phyloP scores from a whole-genome alignment of 1,140 invertebrate genomes.

The Hyphantria cunea region DNA sequence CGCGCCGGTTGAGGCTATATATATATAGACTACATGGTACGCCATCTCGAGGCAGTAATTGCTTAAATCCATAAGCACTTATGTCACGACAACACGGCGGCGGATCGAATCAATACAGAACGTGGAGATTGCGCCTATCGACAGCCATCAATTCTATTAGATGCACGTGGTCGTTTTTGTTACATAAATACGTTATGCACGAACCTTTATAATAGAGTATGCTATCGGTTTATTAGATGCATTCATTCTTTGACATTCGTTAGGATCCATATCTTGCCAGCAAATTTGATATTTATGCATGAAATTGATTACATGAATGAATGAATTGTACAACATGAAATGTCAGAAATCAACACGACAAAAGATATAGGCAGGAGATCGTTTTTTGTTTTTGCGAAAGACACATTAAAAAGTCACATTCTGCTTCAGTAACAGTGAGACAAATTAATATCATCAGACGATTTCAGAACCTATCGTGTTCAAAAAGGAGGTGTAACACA shows the following conservation, averaged over 20 bases:
- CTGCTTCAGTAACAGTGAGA: too few species aligned
- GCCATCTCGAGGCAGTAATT: slow-evolving; percentile 42
- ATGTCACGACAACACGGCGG: slow-evolving; percentile 29
- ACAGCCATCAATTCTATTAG: slow-evolving; percentile 22
- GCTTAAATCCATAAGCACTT: slow-evolving; percentile 50
- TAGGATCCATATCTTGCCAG: too few species aligned
- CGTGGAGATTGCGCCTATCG: slow-evolving; percentile 17
- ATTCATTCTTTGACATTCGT: not conserved
- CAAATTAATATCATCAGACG: too few species aligned
- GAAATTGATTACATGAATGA: too few species aligned
- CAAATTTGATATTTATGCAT: too few species aligned
- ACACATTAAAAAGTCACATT: too few species aligned
- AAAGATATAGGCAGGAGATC: too few species aligned
- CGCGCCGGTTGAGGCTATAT: slow-evolving; percentile 22
- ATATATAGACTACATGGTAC: too few species aligned
- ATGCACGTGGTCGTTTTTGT: slow-evolving; percentile 28
- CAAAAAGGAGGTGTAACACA: too few species aligned
- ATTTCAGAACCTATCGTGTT: too few species aligned
- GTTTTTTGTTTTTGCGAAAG: too few species aligned
- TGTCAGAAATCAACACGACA: too few species aligned
- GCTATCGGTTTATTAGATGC: not conserved
- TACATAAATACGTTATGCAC: slow-evolving; percentile 18
- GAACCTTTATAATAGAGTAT: not conserved
- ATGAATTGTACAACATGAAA: not conserved
- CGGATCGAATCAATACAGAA: slow-evolving; percentile 43